Conservation (phyloP, 2,888 invertebrate species). For the Dusona sp. region DNA sequence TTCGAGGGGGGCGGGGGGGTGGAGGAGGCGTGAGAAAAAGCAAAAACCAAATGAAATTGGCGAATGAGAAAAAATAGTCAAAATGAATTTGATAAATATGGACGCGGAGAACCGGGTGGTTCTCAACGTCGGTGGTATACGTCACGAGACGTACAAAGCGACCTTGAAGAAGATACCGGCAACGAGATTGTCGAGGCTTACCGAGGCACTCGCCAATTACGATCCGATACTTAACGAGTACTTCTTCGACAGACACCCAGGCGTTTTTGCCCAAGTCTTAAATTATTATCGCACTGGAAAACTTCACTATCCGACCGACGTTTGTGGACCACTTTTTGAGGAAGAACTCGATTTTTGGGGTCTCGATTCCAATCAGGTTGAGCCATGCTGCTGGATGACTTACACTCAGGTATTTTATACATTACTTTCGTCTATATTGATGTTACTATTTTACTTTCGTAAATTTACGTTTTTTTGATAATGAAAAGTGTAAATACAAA, state of each 20-base stretch:
- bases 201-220: constrained; percentile 99
- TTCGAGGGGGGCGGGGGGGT: constrained; percentile 47
- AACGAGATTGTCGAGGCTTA: constrained; percentile 95
- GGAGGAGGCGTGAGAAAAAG: constrained; percentile 52
- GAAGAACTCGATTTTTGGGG: constrained; percentile 99
- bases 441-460: not conserved
- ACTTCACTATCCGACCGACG: constrained; percentile 99
- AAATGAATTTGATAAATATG: constrained; percentile 97
- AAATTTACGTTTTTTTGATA: not conserved
- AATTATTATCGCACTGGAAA: constrained; percentile 99
- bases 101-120: constrained; percentile 99
- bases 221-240: constrained; percentile 99
- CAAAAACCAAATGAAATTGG: constrained; percentile 7
- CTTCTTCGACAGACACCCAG: constrained; percentile 99
- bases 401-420: constrained; percentile 92
- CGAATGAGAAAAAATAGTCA: constrained; percentile 58
- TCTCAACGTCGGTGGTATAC: constrained; percentile 98
- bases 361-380: constrained; percentile 99
- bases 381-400: constrained; percentile 99
- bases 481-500: not conserved
- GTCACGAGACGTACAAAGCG: constrained; percentile 98
- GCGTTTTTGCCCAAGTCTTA: constrained; percentile 97
- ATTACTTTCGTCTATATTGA: not conserved
- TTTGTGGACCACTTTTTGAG: constrained; percentile 99
- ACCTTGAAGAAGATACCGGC: constrained; percentile 99